Percentiles rank a stretch among this genome's conserved stretches.
Conservation (phyloP, 2,797 vertebrate genomes). For the Paedocypris micromegethes region DNA sequence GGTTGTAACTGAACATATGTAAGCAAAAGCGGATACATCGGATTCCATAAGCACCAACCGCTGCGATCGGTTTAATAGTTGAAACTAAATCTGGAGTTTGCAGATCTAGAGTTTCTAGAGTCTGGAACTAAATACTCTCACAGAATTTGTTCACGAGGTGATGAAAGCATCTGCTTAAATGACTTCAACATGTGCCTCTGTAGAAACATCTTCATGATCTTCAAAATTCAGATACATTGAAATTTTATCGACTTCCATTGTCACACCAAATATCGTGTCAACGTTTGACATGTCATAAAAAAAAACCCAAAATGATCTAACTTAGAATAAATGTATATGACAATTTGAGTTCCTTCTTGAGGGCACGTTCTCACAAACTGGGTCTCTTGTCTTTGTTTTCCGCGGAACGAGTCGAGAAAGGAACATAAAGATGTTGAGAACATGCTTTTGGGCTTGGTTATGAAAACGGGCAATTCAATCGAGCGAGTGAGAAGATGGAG, state of each 20-base stretch:
- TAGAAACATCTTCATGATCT: no score
- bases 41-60: slow-evolving; percentile 1
- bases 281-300: no score
- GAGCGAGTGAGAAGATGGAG: slow-evolving; percentile 49
- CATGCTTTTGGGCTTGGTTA: slow-evolving; percentile 47
- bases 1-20: not conserved
- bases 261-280: no score
- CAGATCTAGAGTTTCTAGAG: not conserved
- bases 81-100: slow-evolving; percentile 11
- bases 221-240: no score
- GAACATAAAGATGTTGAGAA: slow-evolving; percentile 20
- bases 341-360: slow-evolving; percentile 26
- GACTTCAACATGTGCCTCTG: not conserved
- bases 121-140: no score
- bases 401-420: slow-evolving; percentile 4
- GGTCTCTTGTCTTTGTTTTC: slow-evolving; percentile 17
- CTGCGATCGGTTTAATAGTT: slow-evolving; percentile 13
- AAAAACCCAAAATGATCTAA: no score
- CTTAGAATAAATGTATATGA: no score
- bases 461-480: slow-evolving; percentile 60
- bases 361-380: slow-evolving; percentile 21
- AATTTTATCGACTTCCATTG: no score
- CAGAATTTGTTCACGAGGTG: not conserved
- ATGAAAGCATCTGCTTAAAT: slow-evolving; percentile 12
- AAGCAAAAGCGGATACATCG: not conserved